Evolutionary conservation across 2,113 vertebrate species (phyloP), one percentile per base, ranked within the genome.

Genomic region (Pelecanoides urinatrix): DNA sequence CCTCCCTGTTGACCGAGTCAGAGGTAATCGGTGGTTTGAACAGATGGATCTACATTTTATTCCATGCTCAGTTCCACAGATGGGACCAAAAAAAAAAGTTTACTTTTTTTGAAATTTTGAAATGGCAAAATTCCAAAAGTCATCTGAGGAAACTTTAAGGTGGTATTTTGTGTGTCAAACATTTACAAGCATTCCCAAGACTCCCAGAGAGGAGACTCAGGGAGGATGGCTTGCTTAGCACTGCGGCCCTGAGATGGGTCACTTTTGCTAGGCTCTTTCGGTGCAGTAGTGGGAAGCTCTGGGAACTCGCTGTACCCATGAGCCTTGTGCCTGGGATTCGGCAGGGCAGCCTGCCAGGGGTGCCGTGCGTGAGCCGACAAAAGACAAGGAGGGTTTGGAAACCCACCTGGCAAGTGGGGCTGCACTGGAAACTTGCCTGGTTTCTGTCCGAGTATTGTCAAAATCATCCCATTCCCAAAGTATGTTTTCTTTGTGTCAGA

Each of bases 391-490:
- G 74, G 62, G 27, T 68, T 96, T 96, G 66, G 62, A 97, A 96
- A 86, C 81, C 84, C 92, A 97, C 92, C 93, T 96, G 96, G 81
- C 93, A 96, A 96, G 45, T 73, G 40, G 56, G 34, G 66, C 85
- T 88, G 49, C 9, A 2, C 65, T 96, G 95, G 96, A 95, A 93
- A 36, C 56, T 45, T 93, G 92, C 96, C 96, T 42, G 5, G 74
- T 79, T 96, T 83, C 85, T 96, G 81, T 94, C 94, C 93, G 76
- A 85, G 45, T 72, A 26, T 49, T 91, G 87, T 96, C 92, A 95
- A 93, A 91, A 91, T 93, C 94, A 94, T 90, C 71, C 71, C 53
- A 58, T 95, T 94, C 81, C 83, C 36, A 16, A 75, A 86, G 70
- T 86, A 55, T 73, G 73, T 61, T 72, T 82, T 75, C 19, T 90